Conservation (phyloP, 2,113 vertebrate genomes). For the Struthio camelus region DNA sequence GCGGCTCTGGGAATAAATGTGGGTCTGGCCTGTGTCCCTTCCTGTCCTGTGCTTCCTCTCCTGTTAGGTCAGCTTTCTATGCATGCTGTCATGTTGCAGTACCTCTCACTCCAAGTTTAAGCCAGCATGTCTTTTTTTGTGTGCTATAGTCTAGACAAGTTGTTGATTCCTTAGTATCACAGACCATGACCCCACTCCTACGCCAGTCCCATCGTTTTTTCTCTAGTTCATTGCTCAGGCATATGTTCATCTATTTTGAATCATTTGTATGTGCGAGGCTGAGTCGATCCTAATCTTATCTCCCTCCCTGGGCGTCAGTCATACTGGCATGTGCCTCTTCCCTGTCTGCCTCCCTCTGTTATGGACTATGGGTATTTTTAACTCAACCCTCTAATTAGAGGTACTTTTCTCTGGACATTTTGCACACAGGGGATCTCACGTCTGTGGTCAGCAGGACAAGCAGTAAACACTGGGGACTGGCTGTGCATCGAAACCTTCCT, state of each 20-base stretch:
- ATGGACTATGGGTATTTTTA: conserved; percentile 68
- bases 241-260: conserved; percentile 60
- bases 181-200: conserved; percentile 28
- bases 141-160: conserved; percentile 50
- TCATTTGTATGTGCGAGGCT: background rate
- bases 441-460: background rate
- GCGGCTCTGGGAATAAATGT: background rate
- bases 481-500: background rate
- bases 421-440: background rate
- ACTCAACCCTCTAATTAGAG: conserved; percentile 63
- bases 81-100: background rate
- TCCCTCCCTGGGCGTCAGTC: conserved; percentile 40
- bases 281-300: conserved; percentile 45
- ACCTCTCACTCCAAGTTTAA: background rate
- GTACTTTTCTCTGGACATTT: conserved; percentile 40
- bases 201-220: background rate
- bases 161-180: conserved; percentile 23
- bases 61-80: background rate
- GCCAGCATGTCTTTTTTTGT: conserved; percentile 19
- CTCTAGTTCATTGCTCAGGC: conserved; percentile 26
- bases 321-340: conserved; percentile 46
- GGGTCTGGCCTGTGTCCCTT: background rate
- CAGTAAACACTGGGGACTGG: background rate
- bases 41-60: background rate
- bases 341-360: conserved; percentile 58